A percentile compares a stretch with the other conserved stretches of the same genome.
phyloP scores from a whole-genome alignment of 2,797 vertebrate genomes.

The Sebastes itinus region DNA sequence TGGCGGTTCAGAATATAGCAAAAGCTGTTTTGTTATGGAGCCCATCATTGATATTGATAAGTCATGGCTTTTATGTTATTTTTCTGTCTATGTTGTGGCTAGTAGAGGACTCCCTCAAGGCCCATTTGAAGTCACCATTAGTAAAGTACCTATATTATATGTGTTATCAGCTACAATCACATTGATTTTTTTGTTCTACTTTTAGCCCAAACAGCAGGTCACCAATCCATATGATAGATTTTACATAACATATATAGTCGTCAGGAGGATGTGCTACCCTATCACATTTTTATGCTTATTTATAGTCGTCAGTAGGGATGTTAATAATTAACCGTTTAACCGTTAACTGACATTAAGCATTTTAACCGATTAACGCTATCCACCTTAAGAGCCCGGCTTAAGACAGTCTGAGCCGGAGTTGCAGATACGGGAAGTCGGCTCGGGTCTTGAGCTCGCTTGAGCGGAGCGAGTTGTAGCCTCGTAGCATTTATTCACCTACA shows the following conservation, averaged over 20 bases:
- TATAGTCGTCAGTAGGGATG: background rate
- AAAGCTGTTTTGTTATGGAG: background rate
- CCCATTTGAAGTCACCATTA: background rate
- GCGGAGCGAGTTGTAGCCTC: too few species aligned
- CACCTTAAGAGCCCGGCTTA: too few species aligned
- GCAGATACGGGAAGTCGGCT: too few species aligned
- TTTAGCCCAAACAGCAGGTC: background rate
- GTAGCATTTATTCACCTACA: too few species aligned
- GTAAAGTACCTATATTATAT: background rate
- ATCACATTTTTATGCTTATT: background rate
- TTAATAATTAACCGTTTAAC: too few species aligned
- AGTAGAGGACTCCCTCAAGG: background rate
- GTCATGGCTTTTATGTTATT: background rate
- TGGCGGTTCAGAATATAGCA: background rate
- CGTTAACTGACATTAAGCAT: too few species aligned
- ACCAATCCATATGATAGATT: background rate
- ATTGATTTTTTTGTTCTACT: background rate
- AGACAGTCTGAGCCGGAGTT: too few species aligned
- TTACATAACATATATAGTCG: background rate
- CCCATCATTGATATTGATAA: background rate
- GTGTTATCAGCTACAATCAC: background rate
- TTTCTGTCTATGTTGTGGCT: background rate
- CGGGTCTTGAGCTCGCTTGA: too few species aligned
- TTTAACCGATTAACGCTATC: too few species aligned
- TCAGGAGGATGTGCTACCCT: too few species aligned